Base-by-base conservation (phyloP, 2,113 vertebrate genomes). In the Hippocampus zosterae region DNA sequence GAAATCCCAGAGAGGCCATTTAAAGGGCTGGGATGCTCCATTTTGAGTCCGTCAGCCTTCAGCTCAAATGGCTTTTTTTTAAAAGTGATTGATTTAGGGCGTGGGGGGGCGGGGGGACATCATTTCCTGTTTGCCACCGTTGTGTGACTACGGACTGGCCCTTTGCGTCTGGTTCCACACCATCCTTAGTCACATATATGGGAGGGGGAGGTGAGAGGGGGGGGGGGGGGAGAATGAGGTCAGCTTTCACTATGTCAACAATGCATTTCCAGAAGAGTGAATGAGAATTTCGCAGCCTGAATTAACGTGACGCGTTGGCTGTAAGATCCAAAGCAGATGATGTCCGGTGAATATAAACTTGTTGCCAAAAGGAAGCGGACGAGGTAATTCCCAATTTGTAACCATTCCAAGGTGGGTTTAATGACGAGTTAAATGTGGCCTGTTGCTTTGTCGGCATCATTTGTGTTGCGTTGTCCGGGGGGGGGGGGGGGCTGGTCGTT, bases 1-100 rank as follows among this genome's bases (percentile, higher is more conserved):
- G 52, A 65, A 79, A 80, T 81, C 74, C 69, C 78, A 10, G 41
- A 74, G 76, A 81, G 75, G 66, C 73, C 18, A 76, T 82, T 77
- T 84, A 88, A 88, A 5, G 65, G 66, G 10, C 83, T 29, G 13
- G 53, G 68, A 69, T 41, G 10, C 67, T 37, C 74, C 83, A 9
- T 15, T 83, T 81, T 62, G 56, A 72, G 72, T 68, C 72, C 0
- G 73, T 83, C 70, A 82, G 68, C 77, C 77, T 68, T 55, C 23
- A 75, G 79, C 68, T 68, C 64, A 19, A 37, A 48, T 68, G 21
- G 76, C 59, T 68, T 77, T 74, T 75, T 77, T 46, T 27, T 27
- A 27, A 29, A 80, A 85, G 74, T 72, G 56, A 42, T 65, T 56
- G 73, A 44, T 70, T 74, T 73, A 44, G 73, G 40, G 76, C 1